Base-by-base conservation (phyloP, 2,113 vertebrate genomes). In the Aspidoscelis tigris region DNA sequence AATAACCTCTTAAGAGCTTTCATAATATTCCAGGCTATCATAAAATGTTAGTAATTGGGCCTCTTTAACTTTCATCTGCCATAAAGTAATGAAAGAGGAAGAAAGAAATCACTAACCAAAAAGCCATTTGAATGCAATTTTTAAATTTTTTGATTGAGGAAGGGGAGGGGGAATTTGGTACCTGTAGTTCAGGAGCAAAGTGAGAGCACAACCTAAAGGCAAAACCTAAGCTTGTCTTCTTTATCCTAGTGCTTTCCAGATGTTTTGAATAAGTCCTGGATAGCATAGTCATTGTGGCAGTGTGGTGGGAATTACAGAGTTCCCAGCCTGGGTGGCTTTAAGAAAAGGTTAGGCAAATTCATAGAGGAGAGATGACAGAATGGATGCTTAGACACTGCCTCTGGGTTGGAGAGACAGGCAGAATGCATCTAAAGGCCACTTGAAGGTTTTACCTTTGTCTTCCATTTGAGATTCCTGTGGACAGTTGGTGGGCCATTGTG, bases 1-100 rank as follows among this genome's bases (percentile, higher is more conserved):
- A 96, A 96, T 96, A 94, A 95, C 93, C 90, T 93, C 91, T 92
- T 95, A 96, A 95, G 95, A 88, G 94, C 93, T 94, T 95, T 92
- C 85, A 88, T 96, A 92, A 95, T 94, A 94, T 93, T 94, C 92
- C 87, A 81, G 66, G 93, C 94, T 91, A 91, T 93, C 94, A 95
- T 93, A 95, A 95, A 93, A 93, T 87, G 90, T 92, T 92, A 89
- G 92, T 94, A 94, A 89, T 94, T 92, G 95, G 92, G 88, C 87
- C 92, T 94, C 93, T 94, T 83, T 94, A 90, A 80, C 90, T 91
- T 92, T 93, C 90, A 93, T 94, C 90, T 90, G 90, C 93, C 89
- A 91, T 94, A 88, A 92, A 94, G 89, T 88, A 92, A 89, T 88
- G 88, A 93, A 92, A 47, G 24, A 50, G 26, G 50, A 18, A 8